A percentile compares a stretch with the other conserved stretches of the same genome.
phyloP scores from a whole-genome alignment of 2,113 vertebrate genomes.

The Bubo scandiacus region DNA sequence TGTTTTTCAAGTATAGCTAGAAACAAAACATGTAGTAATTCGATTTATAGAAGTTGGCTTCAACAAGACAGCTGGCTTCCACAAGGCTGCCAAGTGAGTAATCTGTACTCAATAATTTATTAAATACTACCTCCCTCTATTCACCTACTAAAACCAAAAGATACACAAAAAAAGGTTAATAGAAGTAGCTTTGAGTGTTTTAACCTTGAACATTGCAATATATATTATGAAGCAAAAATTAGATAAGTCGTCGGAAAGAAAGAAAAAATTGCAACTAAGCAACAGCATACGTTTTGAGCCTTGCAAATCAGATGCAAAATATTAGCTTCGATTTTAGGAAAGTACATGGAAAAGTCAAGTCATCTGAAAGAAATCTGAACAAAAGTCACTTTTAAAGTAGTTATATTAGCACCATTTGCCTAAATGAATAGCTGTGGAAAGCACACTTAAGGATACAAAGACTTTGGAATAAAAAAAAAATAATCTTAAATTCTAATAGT shows the following conservation, averaged over 20 bases:
- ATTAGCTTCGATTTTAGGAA: not conserved
- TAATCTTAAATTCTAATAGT: not conserved
- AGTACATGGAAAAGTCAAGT: not conserved
- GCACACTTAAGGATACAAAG: not conserved
- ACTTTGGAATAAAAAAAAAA: not conserved
- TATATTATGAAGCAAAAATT: not conserved
- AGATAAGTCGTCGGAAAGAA: not conserved
- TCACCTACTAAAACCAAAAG: not conserved
- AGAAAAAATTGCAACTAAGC: not conserved
- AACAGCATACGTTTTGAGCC: not conserved
- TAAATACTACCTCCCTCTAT: not conserved
- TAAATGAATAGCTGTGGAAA: not conserved
- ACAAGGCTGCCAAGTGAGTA: not conserved
- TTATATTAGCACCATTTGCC: not conserved
- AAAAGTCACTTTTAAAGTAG: not conserved
- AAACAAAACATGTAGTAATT: not conserved
- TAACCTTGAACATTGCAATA: not conserved
- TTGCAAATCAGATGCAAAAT: not conserved
- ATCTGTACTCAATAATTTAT: conserved; percentile 5
- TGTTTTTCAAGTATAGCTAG: not conserved
- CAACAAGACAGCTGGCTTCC: not conserved
- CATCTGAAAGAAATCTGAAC: not conserved
- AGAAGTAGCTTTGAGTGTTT: not conserved
- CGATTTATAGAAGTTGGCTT: not conserved
- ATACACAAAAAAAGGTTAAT: not conserved